Conservation (phyloP, 2,797 vertebrate species). For the Poeciliopsis paucimaculata region DNA sequence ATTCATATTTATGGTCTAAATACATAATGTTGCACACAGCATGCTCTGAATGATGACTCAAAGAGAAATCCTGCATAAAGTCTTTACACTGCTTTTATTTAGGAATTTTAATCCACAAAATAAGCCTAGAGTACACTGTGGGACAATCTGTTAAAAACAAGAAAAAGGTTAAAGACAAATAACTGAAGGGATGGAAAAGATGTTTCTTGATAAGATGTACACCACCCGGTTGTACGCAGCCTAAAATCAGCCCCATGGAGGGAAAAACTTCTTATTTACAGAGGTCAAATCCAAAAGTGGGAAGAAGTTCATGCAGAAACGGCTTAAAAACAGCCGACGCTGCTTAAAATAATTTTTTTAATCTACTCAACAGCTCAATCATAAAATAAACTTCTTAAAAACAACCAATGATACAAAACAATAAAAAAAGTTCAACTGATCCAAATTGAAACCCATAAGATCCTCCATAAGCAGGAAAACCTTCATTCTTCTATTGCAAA, state of each 20-base stretch:
- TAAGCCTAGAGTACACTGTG: constrained; percentile 16
- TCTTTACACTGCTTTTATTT: constrained; percentile 54
- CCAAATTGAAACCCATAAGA: constrained; percentile 26
- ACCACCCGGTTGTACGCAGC: constrained; percentile 7
- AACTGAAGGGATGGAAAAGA: constrained; percentile 7
- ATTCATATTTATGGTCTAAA: background rate
- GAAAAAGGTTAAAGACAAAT: constrained; percentile 7
- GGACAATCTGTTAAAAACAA: constrained; percentile 2
- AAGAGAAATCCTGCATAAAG: background rate
- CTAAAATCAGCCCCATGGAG: constrained; percentile 14
- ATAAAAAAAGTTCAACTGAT: no score
- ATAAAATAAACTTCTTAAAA: background rate
- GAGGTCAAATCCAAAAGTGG: background rate
- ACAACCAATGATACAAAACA: background rate
- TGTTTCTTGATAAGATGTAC: constrained; percentile 20
- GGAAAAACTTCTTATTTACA: constrained; percentile 28
- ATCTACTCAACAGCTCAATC: background rate
- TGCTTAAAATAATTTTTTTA: background rate
- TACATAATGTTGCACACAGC: background rate
- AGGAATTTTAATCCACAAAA: constrained; percentile 51
- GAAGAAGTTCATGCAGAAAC: background rate
- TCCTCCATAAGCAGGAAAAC: background rate
- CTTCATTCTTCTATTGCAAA: background rate
- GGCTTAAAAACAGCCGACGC: background rate
- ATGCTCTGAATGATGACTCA: background rate